Evolutionary conservation across 2,797 vertebrate genomes (phyloP).

Genomic region (Geotrypetes seraphini): DNA sequence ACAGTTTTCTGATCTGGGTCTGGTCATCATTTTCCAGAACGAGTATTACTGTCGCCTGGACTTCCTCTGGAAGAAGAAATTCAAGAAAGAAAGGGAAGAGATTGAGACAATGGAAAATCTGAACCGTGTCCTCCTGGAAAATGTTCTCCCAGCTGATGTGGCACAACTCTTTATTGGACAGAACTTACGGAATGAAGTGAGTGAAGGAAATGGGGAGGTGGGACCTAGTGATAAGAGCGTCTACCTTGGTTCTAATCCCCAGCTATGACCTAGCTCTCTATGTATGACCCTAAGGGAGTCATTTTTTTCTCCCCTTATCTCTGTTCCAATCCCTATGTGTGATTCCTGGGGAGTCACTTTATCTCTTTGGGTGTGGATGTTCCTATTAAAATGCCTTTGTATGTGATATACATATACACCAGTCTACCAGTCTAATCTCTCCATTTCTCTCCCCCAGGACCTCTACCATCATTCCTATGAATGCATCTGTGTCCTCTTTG

Average conservation of each 20-base stretch:
- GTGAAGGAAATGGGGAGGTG: too few species aligned
- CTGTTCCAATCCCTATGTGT: too few species aligned
- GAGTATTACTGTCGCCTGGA: conserved; percentile 75
- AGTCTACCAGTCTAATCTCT: not conserved
- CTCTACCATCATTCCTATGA: conserved; percentile 80
- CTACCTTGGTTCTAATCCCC: too few species aligned
- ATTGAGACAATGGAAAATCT: conserved; percentile 81
- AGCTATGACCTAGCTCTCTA: too few species aligned
- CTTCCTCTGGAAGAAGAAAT: conserved; percentile 73
- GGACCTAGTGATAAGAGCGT: too few species aligned
- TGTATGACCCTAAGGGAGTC: too few species aligned
- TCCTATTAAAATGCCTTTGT: not conserved
- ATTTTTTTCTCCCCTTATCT: too few species aligned
- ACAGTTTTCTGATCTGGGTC: not conserved
- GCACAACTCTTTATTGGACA: conserved; percentile 75
- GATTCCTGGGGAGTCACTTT: too few species aligned
- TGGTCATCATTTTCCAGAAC: conserved; percentile 66
- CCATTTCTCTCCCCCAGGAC: conserved; percentile 50
- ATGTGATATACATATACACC: too few species aligned
- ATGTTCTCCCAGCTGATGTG: conserved; percentile 74
- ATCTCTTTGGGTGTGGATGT: not conserved
- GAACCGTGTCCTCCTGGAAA: conserved; percentile 76
- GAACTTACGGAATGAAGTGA: conserved; percentile 66
- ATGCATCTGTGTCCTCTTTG: conserved; percentile 79
- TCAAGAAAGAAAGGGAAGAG: conserved; percentile 65